Conservation (phyloP, 23 tunicate genomes). For the Corella eumyota region DNA sequence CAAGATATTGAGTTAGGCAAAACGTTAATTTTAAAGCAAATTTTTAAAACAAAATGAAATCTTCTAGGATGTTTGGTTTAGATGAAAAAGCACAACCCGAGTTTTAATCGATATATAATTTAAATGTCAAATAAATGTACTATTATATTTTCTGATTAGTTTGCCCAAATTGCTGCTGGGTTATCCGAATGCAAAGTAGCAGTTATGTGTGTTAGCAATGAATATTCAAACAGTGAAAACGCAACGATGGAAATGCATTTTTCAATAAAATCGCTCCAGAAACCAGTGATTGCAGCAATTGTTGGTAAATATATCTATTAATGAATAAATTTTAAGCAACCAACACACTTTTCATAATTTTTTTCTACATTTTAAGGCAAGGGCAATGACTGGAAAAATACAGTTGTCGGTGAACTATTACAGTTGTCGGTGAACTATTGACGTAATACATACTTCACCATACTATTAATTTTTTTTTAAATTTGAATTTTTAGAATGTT, state of each 20-base stretch:
- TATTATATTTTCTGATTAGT: constrained; percentile 10
- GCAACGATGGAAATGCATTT: constrained; percentile 93
- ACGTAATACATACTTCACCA: too few species aligned
- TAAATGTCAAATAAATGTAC: neutral
- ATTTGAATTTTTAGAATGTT: constrained; percentile 44
- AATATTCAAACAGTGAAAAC: constrained; percentile 80
- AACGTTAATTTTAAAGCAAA: too few species aligned
- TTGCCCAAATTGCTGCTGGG: constrained; percentile 79
- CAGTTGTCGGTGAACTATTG: constrained; percentile 5
- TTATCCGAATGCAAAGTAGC: constrained; percentile 58
- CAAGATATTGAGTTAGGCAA: neutral
- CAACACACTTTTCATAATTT: too few species aligned
- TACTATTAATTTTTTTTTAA: too few species aligned
- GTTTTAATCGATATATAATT: too few species aligned
- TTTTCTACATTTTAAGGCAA: constrained; percentile 30
- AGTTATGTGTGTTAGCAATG: constrained; percentile 66
- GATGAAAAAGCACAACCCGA: too few species aligned
- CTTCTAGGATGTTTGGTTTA: too few species aligned
- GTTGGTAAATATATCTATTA: constrained; percentile 37
- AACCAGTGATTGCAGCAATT: constrained; percentile 50
- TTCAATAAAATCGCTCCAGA: constrained; percentile 53
- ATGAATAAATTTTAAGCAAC: too few species aligned
- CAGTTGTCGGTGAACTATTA: constrained; percentile 57
- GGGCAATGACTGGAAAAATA: constrained; percentile 55
- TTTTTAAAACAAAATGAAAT: too few species aligned